Evolutionary conservation across 2,113 vertebrate species (phyloP).

Genomic region (Corythornis cristatus): DNA sequence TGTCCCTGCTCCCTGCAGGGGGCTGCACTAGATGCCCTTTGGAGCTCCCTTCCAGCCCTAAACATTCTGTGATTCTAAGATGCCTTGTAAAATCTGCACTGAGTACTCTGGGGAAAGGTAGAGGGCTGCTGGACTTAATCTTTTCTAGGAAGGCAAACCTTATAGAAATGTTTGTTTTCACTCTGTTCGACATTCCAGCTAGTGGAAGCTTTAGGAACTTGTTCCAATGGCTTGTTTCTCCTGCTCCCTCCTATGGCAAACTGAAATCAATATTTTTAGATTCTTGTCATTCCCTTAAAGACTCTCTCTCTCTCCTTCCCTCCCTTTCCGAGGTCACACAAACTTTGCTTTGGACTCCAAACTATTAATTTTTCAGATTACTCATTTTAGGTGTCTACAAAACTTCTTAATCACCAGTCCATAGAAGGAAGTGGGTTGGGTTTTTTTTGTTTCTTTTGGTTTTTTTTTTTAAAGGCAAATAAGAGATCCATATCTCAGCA

Average conservation of each 20-base stretch:
- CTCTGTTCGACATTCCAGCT: slow-evolving; percentile 35
- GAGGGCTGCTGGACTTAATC: not conserved
- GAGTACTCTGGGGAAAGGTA: not conserved
- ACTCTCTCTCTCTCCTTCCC: not conserved
- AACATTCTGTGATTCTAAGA: no score
- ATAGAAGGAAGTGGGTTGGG: not conserved
- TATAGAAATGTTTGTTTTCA: slow-evolving; percentile 60
- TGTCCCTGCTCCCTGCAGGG: no score
- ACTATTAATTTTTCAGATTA: slow-evolving; percentile 62
- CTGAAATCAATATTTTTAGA: slow-evolving; percentile 65
- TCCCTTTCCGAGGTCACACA: slow-evolving; percentile 19
- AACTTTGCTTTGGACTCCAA: slow-evolving; percentile 65
- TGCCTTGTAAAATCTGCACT: not conserved
- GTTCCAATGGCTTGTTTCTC: slow-evolving; percentile 58
- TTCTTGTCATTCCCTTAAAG: slow-evolving; percentile 62
- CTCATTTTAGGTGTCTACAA: slow-evolving; percentile 44
- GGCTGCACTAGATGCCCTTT: no score
- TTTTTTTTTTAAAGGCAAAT: not conserved
- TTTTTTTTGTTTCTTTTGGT: not conserved
- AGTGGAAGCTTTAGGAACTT: slow-evolving; percentile 40
- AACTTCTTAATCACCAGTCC: not conserved
- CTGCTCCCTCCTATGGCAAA: slow-evolving; percentile 60
- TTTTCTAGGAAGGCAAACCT: slow-evolving; percentile 29
- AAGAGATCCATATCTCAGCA: not conserved
- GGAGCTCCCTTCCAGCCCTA: no score